These are phyloP conservation scores for Fundulus diaphanus DNA, from an alignment of 2,797 vertebrate genomes.

Conservation along the genomic window DNA sequence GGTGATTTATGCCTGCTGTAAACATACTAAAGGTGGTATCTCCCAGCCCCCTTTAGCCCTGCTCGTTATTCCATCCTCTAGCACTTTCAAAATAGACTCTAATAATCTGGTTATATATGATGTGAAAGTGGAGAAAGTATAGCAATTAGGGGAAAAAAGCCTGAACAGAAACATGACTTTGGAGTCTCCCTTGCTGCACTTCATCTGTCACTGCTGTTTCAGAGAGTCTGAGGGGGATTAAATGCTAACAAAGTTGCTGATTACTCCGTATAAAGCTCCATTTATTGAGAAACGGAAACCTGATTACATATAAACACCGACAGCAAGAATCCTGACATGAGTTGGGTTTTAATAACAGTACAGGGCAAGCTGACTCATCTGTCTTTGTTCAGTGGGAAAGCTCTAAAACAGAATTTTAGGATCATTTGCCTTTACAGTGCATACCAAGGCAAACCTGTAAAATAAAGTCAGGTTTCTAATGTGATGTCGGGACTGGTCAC, in stretches of 20 bases:
- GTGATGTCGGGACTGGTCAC: not conserved
- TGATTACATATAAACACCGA: not conserved
- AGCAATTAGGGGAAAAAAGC: conserved; percentile 58
- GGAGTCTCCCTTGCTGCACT: conserved; percentile 48
- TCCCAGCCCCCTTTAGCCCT: conserved; percentile 21
- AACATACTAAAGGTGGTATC: conserved; percentile 61
- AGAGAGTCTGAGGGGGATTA: conserved; percentile 36
- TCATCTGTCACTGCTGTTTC: conserved; percentile 57
- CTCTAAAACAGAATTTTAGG: conserved; percentile 4
- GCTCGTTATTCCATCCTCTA: conserved; percentile 7
- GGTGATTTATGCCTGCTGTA: conserved; percentile 77
- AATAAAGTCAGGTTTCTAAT: conserved; percentile 8
- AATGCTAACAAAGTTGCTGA: conserved; percentile 16
- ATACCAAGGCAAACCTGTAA: not conserved
- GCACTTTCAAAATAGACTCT: conserved; percentile 33
- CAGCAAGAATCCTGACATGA: not conserved
- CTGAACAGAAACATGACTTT: conserved; percentile 19
- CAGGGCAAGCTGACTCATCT: conserved; percentile 4
- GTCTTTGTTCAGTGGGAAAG: not conserved
- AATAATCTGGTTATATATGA: conserved; percentile 77
- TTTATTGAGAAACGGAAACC: conserved; percentile 10
- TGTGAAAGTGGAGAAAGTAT: conserved; percentile 72
- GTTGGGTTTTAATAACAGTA: conserved; percentile 6
- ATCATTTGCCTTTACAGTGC: not conserved
- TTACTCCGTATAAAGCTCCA: conserved; percentile 12